Evolutionary conservation across 2,113 vertebrate genomes (phyloP).

Genomic region (Oreotrochilus melanogaster): DNA sequence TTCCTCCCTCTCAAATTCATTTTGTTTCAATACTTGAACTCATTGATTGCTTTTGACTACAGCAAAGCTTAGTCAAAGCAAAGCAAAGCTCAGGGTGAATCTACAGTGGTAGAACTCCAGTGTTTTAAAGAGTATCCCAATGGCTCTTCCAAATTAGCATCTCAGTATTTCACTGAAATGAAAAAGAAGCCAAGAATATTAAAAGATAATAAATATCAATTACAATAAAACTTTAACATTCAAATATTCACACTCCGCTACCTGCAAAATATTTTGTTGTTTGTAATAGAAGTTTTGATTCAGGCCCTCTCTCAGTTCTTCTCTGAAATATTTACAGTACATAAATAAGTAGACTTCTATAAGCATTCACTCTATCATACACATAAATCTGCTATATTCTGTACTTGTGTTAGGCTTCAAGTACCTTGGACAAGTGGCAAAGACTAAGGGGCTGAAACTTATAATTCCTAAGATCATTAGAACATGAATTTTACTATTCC

Average conservation of each 20-base stretch:
- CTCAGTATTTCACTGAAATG: conserved; percentile 23
- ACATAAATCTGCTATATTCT: not conserved
- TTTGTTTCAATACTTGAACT: not conserved
- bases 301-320: not conserved
- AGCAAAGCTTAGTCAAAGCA: no score
- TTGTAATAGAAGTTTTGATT: not conserved
- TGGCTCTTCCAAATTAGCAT: not conserved
- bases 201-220: not conserved
- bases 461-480: not conserved
- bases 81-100: not conserved
- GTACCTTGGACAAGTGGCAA: not conserved
- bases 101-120: not conserved
- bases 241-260: not conserved
- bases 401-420: not conserved
- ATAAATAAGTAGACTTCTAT: not conserved
- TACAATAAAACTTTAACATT: not conserved
- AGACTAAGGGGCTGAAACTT: not conserved
- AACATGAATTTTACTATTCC: not conserved
- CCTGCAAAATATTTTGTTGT: not conserved
- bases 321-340: not conserved
- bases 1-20: not conserved
- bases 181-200: not conserved
- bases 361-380: not conserved
- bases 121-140: not conserved
- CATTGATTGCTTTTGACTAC: not conserved